A percentile compares a stretch with the other conserved stretches of the same genome.
Evolutionary conservation across 2,888 invertebrate genomes (phyloP).

Genomic region (Neuroscelio doddi): DNA sequence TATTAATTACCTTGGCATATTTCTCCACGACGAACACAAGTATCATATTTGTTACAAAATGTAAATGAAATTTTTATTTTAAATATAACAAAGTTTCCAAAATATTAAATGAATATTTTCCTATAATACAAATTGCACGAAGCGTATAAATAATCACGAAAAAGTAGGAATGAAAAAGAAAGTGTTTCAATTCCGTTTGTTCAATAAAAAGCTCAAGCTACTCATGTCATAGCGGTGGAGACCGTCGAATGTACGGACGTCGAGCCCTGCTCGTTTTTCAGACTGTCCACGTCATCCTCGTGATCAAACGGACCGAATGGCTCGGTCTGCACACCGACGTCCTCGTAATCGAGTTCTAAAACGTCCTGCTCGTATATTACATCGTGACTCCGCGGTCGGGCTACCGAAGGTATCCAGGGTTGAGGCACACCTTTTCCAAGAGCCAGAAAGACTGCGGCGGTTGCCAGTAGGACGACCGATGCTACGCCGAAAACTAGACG

Average conservation of each 20-base stretch:
- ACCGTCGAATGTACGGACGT: conserved; percentile 60
- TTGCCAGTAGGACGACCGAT: conserved; percentile 75
- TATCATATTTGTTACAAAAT: no score
- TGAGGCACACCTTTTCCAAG: conserved; percentile 77
- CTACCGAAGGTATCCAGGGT: conserved; percentile 74
- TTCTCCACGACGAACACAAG: no score
- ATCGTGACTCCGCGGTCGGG: conserved; percentile 68
- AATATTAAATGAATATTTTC: no score
- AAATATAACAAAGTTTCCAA: no score
- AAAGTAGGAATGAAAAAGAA: no score
- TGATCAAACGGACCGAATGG: conserved; percentile 61
- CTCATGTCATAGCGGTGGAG: conserved; percentile 44
- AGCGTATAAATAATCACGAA: no score
- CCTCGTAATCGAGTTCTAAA: conserved; percentile 68
- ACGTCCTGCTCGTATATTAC: conserved; percentile 69
- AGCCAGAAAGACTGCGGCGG: conserved; percentile 75
- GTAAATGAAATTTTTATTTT: no score
- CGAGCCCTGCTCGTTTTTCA: conserved; percentile 58
- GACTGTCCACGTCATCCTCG: conserved; percentile 59
- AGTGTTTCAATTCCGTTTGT: no score
- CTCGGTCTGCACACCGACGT: conserved; percentile 69
- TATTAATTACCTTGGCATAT: no score
- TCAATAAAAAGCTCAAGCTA: neutral
- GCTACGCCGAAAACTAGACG: conserved; percentile 76
- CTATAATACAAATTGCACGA: no score